Base-by-base conservation (phyloP, 2,797 vertebrate species). In the Clarias pachynema region DNA sequence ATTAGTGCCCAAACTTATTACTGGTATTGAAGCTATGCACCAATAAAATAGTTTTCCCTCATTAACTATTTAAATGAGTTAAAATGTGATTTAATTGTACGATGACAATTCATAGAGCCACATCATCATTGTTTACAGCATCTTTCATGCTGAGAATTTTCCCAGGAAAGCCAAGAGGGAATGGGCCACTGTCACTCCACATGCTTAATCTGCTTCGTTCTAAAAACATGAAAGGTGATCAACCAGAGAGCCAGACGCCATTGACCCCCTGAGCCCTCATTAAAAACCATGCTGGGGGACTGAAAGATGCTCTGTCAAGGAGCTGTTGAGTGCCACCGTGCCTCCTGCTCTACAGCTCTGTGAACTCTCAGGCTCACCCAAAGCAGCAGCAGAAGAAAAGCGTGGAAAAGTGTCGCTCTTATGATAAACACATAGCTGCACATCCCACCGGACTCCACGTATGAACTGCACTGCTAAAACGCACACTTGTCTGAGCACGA, bases 381-480 rank as follows among this genome's bases (percentile, higher is more conserved):
- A 86, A 86, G 88, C 81, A 88, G 87, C 87, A 86, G 26, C 89
- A 91, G 91, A 91, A 91, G 92, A 91, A 93, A 93, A 92, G 92
- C 90, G 90, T 91, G 92, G 92, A 91, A 92, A 89, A 90, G 93
- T 92, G 91, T 91, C 93, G 91, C 90, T 93, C 90, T 92, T 95
- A 91, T 95, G 94, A 95, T 95, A 95, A 95, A 96, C 93, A 95
- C 94, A 95, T 94, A 95, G 91, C 92, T 92, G 91, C 93, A 91
- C 91, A 93, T 96, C 95, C 95, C 95, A 93, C 93, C 86, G 95
- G 95, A 95, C 93, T 92, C 89, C 29, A 84, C 89, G 93, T 93
- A 92, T 94, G 94, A 94, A 91, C 92, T 88, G 92, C 92, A 91
- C 90, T 85, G 92, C 93, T 94, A 94, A 95, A 83, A 95, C 87